Evolutionary conservation across 1,140 invertebrate genomes (phyloP), one percentile per base, ranked within the genome.

Genomic region (Ptiloglossa arizonensis): DNA sequence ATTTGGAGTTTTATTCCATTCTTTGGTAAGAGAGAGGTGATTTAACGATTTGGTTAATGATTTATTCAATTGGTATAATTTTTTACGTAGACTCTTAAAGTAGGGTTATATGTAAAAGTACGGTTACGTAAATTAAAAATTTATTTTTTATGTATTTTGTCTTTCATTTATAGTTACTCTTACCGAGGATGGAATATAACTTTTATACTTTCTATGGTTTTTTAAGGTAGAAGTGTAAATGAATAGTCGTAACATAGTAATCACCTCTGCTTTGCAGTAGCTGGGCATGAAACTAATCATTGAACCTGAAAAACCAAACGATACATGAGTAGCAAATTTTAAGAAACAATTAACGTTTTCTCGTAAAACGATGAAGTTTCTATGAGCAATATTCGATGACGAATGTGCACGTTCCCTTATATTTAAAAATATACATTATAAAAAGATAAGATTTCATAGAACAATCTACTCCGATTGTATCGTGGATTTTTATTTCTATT

Each of bases 231-330:
- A 32, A 9, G 2, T 46, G 22, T 24, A 63, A 63, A 44, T 27
- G 38, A 27, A 38, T 44, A 24, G 38, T 1, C 19, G 11, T 46
- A 24, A 24, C 19, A n/a, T 15, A 19, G 57, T 50, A 84, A 79
- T 88, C 71, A 90, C 90, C 87, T 88, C 86, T 84, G 85, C 72
- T 71, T 88, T 83, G 70, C 89, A 90, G 78, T 81, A 80, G 66
- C 87, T 83, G 62, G 88, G 87, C 77, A 86, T 81, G 64, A 90
- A 87, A 57, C 81, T 87, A 85, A 83, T 82, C 63, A 79, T 81
- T 80, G 87, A 76, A 86, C 89, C 90, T 91, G 83, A 32, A 90
- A 88, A 56, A 80, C 6, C 35, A 38, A 83, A 62, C 11, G 24
- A 54, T 5, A 48, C 4, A 5, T 76, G 13, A 57, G 8, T 9